Evolutionary conservation across 2,888 invertebrate species (phyloP).

Genomic region (Acholoe squamosa): DNA sequence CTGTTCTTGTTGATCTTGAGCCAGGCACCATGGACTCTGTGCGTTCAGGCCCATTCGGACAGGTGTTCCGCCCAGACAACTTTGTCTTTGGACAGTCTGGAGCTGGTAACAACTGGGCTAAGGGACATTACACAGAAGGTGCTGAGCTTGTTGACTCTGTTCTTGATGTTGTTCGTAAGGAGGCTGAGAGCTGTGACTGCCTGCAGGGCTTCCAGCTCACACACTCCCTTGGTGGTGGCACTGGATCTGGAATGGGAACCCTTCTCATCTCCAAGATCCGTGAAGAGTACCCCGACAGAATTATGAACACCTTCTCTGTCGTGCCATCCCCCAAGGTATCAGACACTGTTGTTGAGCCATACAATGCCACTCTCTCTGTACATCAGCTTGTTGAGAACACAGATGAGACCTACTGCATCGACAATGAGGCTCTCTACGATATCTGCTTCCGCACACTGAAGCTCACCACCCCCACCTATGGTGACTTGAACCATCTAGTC

Average conservation of each 20-base stretch:
- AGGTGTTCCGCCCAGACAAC: constrained; percentile 94
- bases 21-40: constrained; percentile 93
- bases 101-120: constrained; percentile 63
- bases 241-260: constrained; percentile 94
- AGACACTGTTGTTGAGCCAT: constrained; percentile 85
- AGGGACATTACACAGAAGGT: constrained; percentile 63
- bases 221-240: constrained; percentile 92
- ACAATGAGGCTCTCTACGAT: constrained; percentile 62
- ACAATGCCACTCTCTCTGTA: constrained; percentile 62
- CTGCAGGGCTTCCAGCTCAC: constrained; percentile 85
- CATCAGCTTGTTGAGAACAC: constrained; percentile 63
- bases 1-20: constrained; percentile 91
- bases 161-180: constrained; percentile 86
- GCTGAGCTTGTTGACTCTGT: constrained; percentile 86
- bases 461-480: constrained; percentile 63
- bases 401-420: constrained; percentile 63
- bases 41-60: constrained; percentile 95
- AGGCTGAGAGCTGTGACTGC: constrained; percentile 87
- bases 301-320: constrained; percentile 98
- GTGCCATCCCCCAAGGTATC: constrained; percentile 92
- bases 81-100: constrained; percentile 63
- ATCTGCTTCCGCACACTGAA: constrained; percentile 64
- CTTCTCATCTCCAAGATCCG: constrained; percentile 97
- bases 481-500: constrained; percentile 63
- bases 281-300: constrained; percentile 98